phyloP scores from a whole-genome alignment of 2,113 vertebrate genomes.

The Asarcornis scutulata region DNA sequence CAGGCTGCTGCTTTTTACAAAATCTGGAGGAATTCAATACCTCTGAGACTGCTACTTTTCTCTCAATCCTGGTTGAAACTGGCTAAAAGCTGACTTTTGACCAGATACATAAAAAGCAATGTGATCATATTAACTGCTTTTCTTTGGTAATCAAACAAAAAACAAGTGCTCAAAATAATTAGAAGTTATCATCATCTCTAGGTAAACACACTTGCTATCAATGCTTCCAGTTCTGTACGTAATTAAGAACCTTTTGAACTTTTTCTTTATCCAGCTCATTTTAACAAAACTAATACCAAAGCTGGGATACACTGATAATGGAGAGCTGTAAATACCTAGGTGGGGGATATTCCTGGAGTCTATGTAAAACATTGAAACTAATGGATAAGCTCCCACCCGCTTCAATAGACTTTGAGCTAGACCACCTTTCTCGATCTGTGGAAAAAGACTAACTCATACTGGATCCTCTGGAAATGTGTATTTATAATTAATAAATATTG shows the following conservation, averaged over 20 bases:
- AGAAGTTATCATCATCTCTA: background rate
- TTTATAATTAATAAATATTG: background rate
- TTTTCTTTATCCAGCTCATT: background rate
- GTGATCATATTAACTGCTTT: background rate
- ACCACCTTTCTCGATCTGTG: background rate
- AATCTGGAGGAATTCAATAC: background rate
- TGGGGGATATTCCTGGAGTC: background rate
- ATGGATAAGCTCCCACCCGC: background rate
- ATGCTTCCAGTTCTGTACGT: background rate
- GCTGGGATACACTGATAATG: background rate
- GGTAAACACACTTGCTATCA: background rate
- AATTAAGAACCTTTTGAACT: slow-evolving; percentile 44
- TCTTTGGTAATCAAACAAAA: slow-evolving; percentile 5
- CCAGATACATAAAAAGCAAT: background rate
- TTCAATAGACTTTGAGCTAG: background rate
- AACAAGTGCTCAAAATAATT: slow-evolving; percentile 12
- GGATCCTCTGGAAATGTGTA: background rate
- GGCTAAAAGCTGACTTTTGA: slow-evolving; percentile 8
- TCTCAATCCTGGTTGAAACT: background rate
- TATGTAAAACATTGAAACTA: background rate
- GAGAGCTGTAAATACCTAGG: background rate
- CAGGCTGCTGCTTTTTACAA: background rate
- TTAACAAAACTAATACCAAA: slow-evolving; percentile 32
- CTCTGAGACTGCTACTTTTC: background rate
- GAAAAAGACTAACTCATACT: background rate